Conservation (phyloP, 35 echinoderm and acorn worm genomes). For the Lytechinus pictus region DNA sequence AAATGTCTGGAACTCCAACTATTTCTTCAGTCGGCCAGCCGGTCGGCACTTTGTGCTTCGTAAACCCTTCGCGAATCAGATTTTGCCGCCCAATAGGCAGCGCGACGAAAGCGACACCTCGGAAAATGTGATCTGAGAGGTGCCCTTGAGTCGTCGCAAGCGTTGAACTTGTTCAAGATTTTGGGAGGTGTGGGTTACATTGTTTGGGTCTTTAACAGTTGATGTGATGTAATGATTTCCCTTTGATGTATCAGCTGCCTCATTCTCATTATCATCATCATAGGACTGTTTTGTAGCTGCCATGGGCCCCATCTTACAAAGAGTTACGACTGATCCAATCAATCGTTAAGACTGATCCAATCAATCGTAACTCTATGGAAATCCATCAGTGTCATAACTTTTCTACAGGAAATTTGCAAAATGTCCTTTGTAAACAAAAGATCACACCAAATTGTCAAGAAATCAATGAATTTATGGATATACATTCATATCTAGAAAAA, state of each 20-base stretch:
- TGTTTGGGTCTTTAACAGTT: slow-evolving; percentile 22
- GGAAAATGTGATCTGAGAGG: background rate
- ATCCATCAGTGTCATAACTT: too few species aligned
- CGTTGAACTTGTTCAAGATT: background rate
- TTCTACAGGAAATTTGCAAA: too few species aligned
- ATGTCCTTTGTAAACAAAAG: too few species aligned
- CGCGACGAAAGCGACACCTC: slow-evolving; percentile 28
- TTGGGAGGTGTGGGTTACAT: slow-evolving; percentile 20
- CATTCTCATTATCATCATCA: background rate
- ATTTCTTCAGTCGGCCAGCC: background rate
- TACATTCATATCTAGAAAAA: too few species aligned
- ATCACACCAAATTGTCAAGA: too few species aligned
- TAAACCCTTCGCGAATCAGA: background rate
- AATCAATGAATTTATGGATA: too few species aligned
- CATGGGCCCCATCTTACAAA: too few species aligned
- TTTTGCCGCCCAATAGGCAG: background rate
- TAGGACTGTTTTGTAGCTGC: background rate
- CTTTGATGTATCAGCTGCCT: background rate
- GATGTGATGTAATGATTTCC: background rate
- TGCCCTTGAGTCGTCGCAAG: slow-evolving; percentile 26
- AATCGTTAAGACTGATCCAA: too few species aligned
- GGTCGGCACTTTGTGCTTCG: background rate
- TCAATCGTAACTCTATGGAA: too few species aligned
- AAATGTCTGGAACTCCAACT: slow-evolving; percentile 15
- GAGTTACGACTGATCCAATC: too few species aligned